A percentile compares a stretch with the other conserved stretches of the same genome.
Conservation (phyloP, 1,140 invertebrate genomes). For the Patella vulgata region DNA sequence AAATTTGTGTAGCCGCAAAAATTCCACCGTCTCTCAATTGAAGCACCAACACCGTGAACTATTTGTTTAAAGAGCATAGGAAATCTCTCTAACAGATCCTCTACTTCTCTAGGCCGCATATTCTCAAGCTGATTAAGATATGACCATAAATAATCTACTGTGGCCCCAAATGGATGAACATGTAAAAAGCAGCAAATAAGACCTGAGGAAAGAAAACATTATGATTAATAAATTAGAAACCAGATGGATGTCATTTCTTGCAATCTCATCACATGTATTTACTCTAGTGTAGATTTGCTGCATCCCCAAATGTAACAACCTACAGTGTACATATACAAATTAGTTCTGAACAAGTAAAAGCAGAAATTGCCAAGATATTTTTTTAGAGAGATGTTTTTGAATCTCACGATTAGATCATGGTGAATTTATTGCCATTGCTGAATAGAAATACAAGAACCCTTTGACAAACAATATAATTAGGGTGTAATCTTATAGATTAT, state of each 20-base stretch:
- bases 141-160: constrained; percentile 85
- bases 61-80: constrained; percentile 81
- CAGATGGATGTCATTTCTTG: background rate
- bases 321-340: no score
- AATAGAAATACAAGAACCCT: no score
- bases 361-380: no score
- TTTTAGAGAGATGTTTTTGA: no score
- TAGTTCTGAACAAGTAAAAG: no score
- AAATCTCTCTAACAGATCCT: constrained; percentile 78
- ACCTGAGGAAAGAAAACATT: constrained; percentile 69
- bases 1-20: constrained; percentile 58
- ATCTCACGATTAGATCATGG: no score
- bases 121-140: constrained; percentile 81
- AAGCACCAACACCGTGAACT: constrained; percentile 79
- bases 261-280: background rate
- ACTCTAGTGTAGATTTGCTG: no score
- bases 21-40: constrained; percentile 80
- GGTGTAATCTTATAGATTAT: no score
- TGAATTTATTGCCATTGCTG: no score
- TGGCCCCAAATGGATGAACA: constrained; percentile 87
- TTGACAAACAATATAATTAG: no score
- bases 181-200: constrained; percentile 85
- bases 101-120: constrained; percentile 77
- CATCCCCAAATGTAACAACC: no score
- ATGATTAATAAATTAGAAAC: background rate